phyloP scores from a whole-genome alignment of 2,888 invertebrate genomes.

The Scaeva pyrastri region DNA sequence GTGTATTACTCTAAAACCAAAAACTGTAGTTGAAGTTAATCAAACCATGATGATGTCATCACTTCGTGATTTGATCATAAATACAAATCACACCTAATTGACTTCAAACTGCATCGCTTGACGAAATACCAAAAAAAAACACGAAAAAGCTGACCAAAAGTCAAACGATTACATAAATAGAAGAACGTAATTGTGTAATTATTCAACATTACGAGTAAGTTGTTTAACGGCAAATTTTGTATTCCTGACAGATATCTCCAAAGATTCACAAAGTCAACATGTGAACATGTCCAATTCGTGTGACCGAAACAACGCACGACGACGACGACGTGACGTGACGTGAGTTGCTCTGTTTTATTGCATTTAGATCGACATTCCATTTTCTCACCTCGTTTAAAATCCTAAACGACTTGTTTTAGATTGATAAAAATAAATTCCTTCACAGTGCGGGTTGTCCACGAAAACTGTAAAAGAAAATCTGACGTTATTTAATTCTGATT shows the following conservation, averaged over 20 bases:
- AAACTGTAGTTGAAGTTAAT: not conserved
- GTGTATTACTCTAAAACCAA: not conserved
- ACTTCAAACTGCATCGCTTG: slow-evolving; percentile 15
- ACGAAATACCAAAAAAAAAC: not conserved
- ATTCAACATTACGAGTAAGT: slow-evolving; percentile 28
- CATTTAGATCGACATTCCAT: slow-evolving; percentile 39
- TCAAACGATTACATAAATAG: slow-evolving; percentile 19
- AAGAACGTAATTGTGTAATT: slow-evolving; percentile 3
- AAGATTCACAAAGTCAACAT: not conserved
- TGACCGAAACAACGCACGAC: not conserved
- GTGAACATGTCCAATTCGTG: slow-evolving; percentile 1
- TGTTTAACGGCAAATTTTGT: slow-evolving; percentile 31
- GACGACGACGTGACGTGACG: not conserved
- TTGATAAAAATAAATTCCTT: not conserved
- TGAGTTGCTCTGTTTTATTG: slow-evolving; percentile 15
- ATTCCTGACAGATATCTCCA: slow-evolving; percentile 34
- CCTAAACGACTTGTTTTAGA: not conserved
- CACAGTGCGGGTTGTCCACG: not conserved
- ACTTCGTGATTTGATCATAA: not conserved
- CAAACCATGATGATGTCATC: not conserved
- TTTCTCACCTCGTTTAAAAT: slow-evolving; percentile 39
- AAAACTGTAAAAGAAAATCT: not conserved
- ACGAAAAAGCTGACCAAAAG: slow-evolving; percentile 8
- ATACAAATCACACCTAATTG: slow-evolving; percentile 13
- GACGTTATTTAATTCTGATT: slow-evolving; percentile 36